phyloP scores from a whole-genome alignment of 1,140 invertebrate genomes.

The Drosophila biarmipes region DNA sequence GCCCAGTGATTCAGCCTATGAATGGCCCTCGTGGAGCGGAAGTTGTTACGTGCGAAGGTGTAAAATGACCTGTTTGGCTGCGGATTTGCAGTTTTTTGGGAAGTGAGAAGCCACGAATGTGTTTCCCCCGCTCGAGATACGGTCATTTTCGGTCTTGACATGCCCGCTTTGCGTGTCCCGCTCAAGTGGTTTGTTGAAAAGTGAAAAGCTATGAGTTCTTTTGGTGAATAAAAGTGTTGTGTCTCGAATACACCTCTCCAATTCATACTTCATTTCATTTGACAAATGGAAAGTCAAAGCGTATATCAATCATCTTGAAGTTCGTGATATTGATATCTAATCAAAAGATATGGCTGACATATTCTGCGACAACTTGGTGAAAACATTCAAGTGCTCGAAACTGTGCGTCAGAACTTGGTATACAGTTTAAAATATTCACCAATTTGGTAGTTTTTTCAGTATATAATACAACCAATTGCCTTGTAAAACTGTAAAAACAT shows the following conservation, averaged over 20 bases:
- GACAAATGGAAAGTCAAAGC: conserved; percentile 48
- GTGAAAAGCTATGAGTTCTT: conserved; percentile 24
- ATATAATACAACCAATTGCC: neutral
- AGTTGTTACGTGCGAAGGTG: conserved; percentile 58
- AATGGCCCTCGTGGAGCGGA: conserved; percentile 47
- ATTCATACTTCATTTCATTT: conserved; percentile 35
- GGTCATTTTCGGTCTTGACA: neutral
- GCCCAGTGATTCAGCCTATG: conserved; percentile 31
- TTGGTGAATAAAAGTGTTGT: conserved; percentile 12
- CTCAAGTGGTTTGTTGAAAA: conserved; percentile 51
- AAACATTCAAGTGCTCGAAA: conserved; percentile 34
- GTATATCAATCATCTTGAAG: conserved; percentile 65
- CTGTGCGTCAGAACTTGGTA: conserved; percentile 6
- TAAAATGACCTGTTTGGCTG: conserved; percentile 24
- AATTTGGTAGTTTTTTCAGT: neutral
- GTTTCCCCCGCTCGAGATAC: conserved; percentile 17
- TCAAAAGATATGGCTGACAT: conserved; percentile 62
- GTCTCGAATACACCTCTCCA: neutral
- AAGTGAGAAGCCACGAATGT: conserved; percentile 19
- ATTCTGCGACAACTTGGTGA: conserved; percentile 34
- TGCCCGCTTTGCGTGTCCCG: conserved; percentile 33
- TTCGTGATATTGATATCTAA: conserved; percentile 74
- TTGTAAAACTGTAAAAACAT: neutral
- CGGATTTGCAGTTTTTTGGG: neutral
- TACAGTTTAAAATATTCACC: neutral